A percentile compares a stretch with the other conserved stretches of the same genome.
These are phyloP conservation scores for Desoria tigrina DNA, from an alignment of 2,888 invertebrate genomes.

Conservation along the genomic window DNA sequence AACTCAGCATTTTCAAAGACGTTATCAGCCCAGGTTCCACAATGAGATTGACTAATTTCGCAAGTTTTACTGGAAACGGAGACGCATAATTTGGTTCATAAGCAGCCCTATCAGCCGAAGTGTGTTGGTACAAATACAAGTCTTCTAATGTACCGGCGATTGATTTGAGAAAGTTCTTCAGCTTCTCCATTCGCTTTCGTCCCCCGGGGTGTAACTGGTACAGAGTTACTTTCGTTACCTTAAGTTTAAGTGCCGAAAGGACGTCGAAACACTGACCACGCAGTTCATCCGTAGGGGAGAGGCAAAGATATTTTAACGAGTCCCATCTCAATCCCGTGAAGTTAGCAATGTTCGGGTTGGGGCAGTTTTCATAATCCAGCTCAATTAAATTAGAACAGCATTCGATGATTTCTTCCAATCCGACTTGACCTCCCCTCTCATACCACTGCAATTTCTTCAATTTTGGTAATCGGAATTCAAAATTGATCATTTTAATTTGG, in stretches of 20 bases:
- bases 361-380: constrained; percentile 16
- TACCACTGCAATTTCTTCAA: constrained; percentile 19
- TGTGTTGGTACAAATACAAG: constrained; percentile 11
- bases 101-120: constrained; percentile 3
- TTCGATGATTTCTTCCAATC: constrained; percentile 17
- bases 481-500: constrained; percentile 17
- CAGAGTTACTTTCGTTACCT: constrained; percentile 9
- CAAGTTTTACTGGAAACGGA: background rate
- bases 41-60: constrained; percentile 18
- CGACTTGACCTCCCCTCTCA: constrained; percentile 1
- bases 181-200: constrained; percentile 16
- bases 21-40: constrained; percentile 26
- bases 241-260: constrained; percentile 8
- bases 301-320: constrained; percentile 6
- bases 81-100: constrained; percentile 15
- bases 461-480: constrained; percentile 10
- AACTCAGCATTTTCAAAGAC: constrained; percentile 21
- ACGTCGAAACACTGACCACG: constrained; percentile 13
- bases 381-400: constrained; percentile 17
- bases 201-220: constrained; percentile 16
- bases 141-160: constrained; percentile 10
- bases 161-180: constrained; percentile 7
- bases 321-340: constrained; percentile 13
- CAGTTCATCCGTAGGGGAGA: constrained; percentile 13
- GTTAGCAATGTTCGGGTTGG: background rate